These are phyloP conservation scores for Drosophila fungiperda DNA, from an alignment of 2,888 invertebrate species.

Conservation along the genomic window DNA sequence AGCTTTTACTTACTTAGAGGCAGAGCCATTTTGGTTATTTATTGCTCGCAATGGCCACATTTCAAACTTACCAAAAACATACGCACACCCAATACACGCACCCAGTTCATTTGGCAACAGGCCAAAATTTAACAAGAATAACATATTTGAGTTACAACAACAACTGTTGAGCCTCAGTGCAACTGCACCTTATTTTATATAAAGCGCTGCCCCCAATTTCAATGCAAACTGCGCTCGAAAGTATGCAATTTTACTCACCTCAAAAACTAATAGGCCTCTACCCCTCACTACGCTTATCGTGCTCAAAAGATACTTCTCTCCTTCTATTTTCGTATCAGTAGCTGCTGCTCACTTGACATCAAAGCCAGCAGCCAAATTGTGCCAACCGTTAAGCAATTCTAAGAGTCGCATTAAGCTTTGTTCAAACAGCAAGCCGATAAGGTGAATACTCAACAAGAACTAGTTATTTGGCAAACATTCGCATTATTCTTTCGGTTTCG, in stretches of 20 bases:
- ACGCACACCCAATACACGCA: slow-evolving; percentile 15
- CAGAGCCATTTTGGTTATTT: slow-evolving; percentile 62
- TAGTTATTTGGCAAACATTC: slow-evolving; percentile 14
- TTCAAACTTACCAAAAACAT: slow-evolving; percentile 28
- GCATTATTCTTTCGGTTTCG: background rate
- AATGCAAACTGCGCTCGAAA: slow-evolving; percentile 41
- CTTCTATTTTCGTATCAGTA: slow-evolving; percentile 1
- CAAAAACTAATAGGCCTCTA: slow-evolving; percentile 15
- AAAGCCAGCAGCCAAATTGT: slow-evolving; percentile 19
- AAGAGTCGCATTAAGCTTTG: slow-evolving; percentile 20
- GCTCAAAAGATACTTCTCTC: background rate
- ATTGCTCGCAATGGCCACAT: slow-evolving; percentile 49
- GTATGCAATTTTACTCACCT: slow-evolving; percentile 37
- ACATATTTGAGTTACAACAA: slow-evolving; percentile 15
- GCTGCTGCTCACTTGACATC: slow-evolving; percentile 40
- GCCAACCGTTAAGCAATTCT: slow-evolving; percentile 17
- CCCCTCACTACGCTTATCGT: background rate
- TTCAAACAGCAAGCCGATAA: slow-evolving; percentile 10
- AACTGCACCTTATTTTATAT: slow-evolving; percentile 40
- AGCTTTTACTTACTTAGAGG: slow-evolving; percentile 68
- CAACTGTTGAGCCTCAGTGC: slow-evolving; percentile 30
- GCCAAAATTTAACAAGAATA: slow-evolving; percentile 23
- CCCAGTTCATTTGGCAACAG: slow-evolving; percentile 30
- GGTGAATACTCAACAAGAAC: slow-evolving; percentile 5
- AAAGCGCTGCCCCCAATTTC: slow-evolving; percentile 33